Evolutionary conservation across 2,797 vertebrate species (phyloP), one percentile per base, ranked within the genome.

Genomic region (Ibycter americanus): DNA sequence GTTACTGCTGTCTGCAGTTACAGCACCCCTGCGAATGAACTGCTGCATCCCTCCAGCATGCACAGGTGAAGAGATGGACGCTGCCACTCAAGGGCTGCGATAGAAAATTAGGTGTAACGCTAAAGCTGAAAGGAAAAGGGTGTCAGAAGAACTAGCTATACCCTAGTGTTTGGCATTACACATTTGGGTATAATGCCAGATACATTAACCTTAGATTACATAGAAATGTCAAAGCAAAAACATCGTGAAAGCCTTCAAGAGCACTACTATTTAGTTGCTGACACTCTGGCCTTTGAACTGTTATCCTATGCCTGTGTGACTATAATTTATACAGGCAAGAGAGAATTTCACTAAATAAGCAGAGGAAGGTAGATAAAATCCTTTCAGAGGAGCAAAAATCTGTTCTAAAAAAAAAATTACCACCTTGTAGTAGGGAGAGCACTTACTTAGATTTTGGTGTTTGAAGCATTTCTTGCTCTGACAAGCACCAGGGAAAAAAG

Each of bases 191-290:
- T 55, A 77, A 70, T 66, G 67, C 55, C 55, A 73, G 51, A 66
- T 83, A 20, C 71, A 40, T 88, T 89, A 95, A 84, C 76, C 42
- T 34, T 79, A 61, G 68, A 74, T 93, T 92, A 73, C 34, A 63
- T 49, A 58, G 85, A 96, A 95, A 93, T 72, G 54, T 91, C 89
- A 66, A 62, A 85, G 73, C 76, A 80, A 89, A 95, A 92, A 19
- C 14, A 5, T 47, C 47, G 26, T 62, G 63, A 82, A 67, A 95
- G 85, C 73, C 22, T 90, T 72, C 92, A 68, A 90, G 89, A 80
- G 67, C 71, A 56, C 77, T 77, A 86, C 82, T 95, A 67, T 44
- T 91, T 93, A 90, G 83, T 89, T 42, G 12, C 54, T 67, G 49
- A 46, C 36, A n/a, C 51, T 81, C 18, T 46, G 34, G 67, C 81